Percentiles rank a stretch among this genome's conserved stretches.
phyloP scores from a whole-genome alignment of 2,113 vertebrate species.

The human (Homo sapiens) region DNA sequence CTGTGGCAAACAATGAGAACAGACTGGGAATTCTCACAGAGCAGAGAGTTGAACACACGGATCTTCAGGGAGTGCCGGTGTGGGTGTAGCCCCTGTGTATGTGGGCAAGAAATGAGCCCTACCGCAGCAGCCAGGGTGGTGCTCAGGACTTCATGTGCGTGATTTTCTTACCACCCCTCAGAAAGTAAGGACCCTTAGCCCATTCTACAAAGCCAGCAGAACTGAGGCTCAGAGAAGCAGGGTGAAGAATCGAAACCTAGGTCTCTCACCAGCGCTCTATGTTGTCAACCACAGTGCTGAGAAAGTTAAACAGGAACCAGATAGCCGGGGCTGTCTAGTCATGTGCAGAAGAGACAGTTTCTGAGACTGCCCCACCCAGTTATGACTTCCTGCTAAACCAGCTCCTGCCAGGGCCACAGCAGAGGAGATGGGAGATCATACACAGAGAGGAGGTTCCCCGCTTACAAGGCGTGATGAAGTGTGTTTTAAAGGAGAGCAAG shows the following conservation, averaged over 20 bases:
- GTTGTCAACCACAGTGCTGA: neutral
- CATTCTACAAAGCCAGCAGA: neutral
- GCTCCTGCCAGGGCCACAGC: neutral
- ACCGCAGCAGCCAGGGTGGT: fast-evolving
- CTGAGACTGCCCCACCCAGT: neutral
- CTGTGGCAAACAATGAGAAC: no score
- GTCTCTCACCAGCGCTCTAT: neutral
- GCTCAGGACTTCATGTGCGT: fast-evolving
- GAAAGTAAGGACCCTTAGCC: neutral
- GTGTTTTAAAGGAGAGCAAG: neutral
- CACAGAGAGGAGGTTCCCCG: neutral
- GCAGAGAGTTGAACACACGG: neutral
- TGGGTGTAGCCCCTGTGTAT: fast-evolving
- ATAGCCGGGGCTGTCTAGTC: neutral
- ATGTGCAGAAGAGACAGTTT: neutral
- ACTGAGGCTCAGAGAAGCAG: neutral
- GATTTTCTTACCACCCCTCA: neutral
- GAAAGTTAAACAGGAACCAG: neutral
- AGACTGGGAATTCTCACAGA: neutral
- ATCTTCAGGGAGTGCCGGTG: neutral
- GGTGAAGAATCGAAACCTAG: neutral
- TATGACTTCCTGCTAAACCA: neutral
- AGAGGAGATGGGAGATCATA: no score
- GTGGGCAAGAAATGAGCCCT: fast-evolving
- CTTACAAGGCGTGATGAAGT: neutral